phyloP scores from a whole-genome alignment of 2,888 invertebrate genomes.

The Ellobium chinense region DNA sequence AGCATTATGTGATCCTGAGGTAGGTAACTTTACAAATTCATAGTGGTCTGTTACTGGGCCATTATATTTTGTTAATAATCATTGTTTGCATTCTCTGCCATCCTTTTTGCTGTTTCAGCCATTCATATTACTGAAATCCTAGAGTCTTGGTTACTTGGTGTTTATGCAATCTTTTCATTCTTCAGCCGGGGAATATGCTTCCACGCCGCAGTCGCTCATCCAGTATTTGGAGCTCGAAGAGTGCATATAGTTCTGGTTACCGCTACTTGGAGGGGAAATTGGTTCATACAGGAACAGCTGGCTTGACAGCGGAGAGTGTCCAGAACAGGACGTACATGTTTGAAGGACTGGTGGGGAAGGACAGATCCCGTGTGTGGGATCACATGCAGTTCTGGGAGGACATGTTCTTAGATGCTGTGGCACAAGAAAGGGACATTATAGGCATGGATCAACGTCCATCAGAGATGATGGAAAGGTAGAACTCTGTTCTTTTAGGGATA shows the following conservation, averaged over 20 bases:
- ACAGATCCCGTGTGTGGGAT: conserved; percentile 95
- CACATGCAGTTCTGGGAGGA: conserved; percentile 98
- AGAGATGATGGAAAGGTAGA: conserved; percentile 98
- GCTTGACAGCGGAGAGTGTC: conserved; percentile 89
- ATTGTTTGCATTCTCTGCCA: too few relatives aligned
- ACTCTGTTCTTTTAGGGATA: too few relatives aligned
- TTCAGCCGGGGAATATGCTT: conserved; percentile 17
- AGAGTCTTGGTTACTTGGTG: too few relatives aligned
- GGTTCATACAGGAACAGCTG: conserved; percentile 83
- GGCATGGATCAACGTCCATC: conserved; percentile 99
- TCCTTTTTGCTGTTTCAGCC: too few relatives aligned
- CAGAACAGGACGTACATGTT: conserved; percentile 93
- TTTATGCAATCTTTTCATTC: too few relatives aligned
- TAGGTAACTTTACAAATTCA: too few relatives aligned
- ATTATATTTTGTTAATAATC: too few relatives aligned
- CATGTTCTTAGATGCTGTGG: conserved; percentile 97
- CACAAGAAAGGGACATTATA: conserved; percentile 98
- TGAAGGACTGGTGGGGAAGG: conserved; percentile 87
- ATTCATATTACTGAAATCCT: too few relatives aligned
- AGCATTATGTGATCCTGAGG: too few relatives aligned
- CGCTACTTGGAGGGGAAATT: conserved; percentile 92
- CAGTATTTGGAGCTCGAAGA: conserved; percentile 95
- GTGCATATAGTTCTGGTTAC: conserved; percentile 91
- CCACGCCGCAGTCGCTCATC: conserved; percentile 88
- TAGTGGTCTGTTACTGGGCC: too few relatives aligned